A percentile compares a stretch with the other conserved stretches of the same genome.
Conservation (phyloP, 2,888 invertebrate genomes). For the Hoplodrina ambigua region DNA sequence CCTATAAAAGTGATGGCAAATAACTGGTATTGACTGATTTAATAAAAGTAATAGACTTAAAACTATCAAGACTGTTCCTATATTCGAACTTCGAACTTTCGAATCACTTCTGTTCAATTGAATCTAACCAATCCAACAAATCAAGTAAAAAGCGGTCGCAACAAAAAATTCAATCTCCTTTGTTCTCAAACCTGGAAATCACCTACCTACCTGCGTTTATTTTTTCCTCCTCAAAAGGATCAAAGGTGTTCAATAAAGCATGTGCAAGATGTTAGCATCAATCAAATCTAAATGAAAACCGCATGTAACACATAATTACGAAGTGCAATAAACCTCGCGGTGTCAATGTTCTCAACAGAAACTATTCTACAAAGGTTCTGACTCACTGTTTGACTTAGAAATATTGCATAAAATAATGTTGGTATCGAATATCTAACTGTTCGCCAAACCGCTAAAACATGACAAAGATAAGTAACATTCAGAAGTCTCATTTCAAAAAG, state of each 20-base stretch:
- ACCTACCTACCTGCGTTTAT: slow-evolving; percentile 9
- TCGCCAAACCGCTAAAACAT: slow-evolving; percentile 65
- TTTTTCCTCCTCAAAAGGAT: slow-evolving; percentile 22
- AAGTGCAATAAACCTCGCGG: slow-evolving; percentile 80
- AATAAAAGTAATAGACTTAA: neutral
- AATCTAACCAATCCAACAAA: neutral
- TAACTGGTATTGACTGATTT: neutral
- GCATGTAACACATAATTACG: slow-evolving; percentile 57
- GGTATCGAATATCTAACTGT: slow-evolving; percentile 71
- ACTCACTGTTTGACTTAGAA: slow-evolving; percentile 79
- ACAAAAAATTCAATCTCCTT: slow-evolving; percentile 10
- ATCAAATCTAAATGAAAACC: slow-evolving; percentile 63
- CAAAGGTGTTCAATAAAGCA: slow-evolving; percentile 30
- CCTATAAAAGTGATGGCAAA: neutral
- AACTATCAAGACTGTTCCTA: neutral
- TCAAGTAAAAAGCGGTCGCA: slow-evolving; percentile 19
- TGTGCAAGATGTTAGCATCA: slow-evolving; percentile 31
- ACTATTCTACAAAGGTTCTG: slow-evolving; percentile 63
- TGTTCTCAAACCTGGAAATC: slow-evolving; percentile 29
- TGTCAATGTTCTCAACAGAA: slow-evolving; percentile 79
- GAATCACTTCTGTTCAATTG: neutral
- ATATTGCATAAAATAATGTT: slow-evolving; percentile 72
- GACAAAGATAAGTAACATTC: neutral
- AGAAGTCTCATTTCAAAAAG: slow-evolving; percentile 29
- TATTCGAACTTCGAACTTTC: neutral